Percentiles rank a stretch among this genome's conserved stretches.
Conservation (phyloP, 1,140 invertebrate species). For the Solen grandis region DNA sequence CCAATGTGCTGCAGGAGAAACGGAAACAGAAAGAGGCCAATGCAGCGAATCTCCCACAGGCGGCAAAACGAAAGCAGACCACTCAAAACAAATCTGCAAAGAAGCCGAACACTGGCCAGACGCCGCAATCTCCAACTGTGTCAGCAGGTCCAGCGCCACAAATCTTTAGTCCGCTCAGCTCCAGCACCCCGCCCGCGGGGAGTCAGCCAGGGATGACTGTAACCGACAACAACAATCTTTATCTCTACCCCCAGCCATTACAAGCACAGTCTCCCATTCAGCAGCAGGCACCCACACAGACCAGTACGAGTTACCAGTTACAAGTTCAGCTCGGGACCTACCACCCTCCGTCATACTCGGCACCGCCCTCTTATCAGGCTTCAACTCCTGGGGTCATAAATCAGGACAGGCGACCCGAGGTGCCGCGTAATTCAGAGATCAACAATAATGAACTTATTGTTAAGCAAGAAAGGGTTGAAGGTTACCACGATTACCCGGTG, state of each 20-base stretch:
- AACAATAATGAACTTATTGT: conserved; percentile 3
- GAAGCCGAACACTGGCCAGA: neutral
- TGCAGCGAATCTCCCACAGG: neutral
- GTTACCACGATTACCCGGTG: neutral
- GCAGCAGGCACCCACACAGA: neutral
- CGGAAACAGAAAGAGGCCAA: conserved; percentile 3
- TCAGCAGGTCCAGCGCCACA: neutral
- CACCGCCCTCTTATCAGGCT: neutral
- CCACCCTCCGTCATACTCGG: neutral
- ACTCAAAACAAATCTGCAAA: neutral
- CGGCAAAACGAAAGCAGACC: conserved; percentile 35
- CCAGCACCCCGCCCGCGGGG: neutral
- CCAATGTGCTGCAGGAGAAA: conserved; percentile 10
- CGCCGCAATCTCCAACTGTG: neutral
- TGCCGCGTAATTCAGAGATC: neutral
- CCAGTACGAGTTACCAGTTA: neutral
- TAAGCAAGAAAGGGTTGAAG: neutral
- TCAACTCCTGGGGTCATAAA: neutral
- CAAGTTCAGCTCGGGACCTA: neutral
- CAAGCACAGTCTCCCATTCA: neutral
- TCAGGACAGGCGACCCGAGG: too few species aligned
- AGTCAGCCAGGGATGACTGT: neutral
- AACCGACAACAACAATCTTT: neutral
- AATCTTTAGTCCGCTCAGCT: neutral
- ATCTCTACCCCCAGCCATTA: neutral